These are phyloP conservation scores for Malurus cyaneus DNA, from an alignment of 2,113 vertebrate species.

Conservation along the genomic window DNA sequence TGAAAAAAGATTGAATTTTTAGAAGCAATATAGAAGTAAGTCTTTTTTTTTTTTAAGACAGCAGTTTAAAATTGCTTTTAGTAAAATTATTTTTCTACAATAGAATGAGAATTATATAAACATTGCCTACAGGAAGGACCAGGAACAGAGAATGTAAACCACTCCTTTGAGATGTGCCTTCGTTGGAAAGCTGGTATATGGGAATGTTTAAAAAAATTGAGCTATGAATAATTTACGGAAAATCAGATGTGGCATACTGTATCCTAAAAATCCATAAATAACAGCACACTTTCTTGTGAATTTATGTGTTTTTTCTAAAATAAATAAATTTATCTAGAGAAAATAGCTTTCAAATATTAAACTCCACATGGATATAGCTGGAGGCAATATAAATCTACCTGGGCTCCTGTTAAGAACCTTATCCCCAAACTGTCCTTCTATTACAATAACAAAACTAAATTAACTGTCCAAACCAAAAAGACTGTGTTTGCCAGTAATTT, in stretches of 20 bases:
- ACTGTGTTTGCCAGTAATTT: not conserved
- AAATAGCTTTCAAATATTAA: conserved; percentile 12
- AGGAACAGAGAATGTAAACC: not conserved
- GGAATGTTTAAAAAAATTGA: not conserved
- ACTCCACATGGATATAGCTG: not conserved
- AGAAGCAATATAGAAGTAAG: not conserved
- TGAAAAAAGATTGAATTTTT: conserved; percentile 6
- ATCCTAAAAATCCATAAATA: not conserved
- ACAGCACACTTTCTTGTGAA: not conserved
- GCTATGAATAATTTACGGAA: not conserved
- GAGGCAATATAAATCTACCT: not conserved
- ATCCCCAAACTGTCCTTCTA: not conserved
- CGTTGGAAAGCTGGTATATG: not conserved
- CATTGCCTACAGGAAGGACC: not conserved
- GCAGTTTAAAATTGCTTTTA: not conserved
- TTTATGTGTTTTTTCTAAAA: not conserved
- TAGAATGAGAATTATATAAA: not conserved
- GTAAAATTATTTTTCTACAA: not conserved
- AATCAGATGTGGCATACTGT: not conserved
- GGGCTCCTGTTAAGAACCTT: not conserved
- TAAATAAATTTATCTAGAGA: not conserved
- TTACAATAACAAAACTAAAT: not conserved
- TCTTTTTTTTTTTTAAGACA: not conserved
- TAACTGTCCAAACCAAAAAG: not conserved
- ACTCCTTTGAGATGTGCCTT: not conserved